These are phyloP conservation scores for Cherax quadricarinatus DNA, from an alignment of 1,140 invertebrate species.

Conservation along the genomic window DNA sequence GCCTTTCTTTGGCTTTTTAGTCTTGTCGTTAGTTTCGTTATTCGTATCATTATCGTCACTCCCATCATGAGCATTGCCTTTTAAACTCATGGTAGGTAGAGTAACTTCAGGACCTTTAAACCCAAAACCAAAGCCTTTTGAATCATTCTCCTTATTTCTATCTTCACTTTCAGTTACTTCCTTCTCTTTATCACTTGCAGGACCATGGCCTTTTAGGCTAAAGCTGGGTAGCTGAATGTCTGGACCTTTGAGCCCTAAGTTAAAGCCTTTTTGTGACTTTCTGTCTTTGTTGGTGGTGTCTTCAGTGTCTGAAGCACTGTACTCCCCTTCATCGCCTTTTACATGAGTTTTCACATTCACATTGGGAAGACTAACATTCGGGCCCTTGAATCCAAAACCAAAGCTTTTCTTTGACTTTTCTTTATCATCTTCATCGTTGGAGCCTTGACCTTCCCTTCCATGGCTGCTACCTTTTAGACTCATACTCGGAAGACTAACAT, in stretches of 20 bases:
- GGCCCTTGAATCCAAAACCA: conserved; percentile 33
- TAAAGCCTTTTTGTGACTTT: conserved; percentile 41
- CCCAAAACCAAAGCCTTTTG: conserved; percentile 33
- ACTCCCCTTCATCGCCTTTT: neutral
- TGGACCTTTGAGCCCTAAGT: conserved; percentile 40
- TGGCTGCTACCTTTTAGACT: neutral
- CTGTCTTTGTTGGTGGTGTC: conserved; percentile 20
- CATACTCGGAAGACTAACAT: neutral
- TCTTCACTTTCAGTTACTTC: conserved; percentile 7
- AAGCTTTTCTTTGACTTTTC: conserved; percentile 39
- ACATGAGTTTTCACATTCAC: conserved; percentile 12
- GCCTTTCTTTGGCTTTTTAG: conserved; percentile 37
- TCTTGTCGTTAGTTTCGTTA: conserved; percentile 22
- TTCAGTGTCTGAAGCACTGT: conserved; percentile 1
- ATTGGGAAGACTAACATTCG: conserved; percentile 34
- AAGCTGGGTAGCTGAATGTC: conserved; percentile 30
- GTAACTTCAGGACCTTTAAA: conserved; percentile 46
- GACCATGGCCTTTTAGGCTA: neutral
- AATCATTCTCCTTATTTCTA: neutral
- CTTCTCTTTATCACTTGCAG: neutral
- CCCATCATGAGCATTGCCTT: neutral
- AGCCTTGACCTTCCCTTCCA: neutral
- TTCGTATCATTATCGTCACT: conserved; percentile 5
- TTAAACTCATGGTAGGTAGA: conserved; percentile 33
- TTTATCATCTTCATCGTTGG: conserved; percentile 1